phyloP scores from a whole-genome alignment of 2,888 invertebrate species.

The Xestia sexstrigata region DNA sequence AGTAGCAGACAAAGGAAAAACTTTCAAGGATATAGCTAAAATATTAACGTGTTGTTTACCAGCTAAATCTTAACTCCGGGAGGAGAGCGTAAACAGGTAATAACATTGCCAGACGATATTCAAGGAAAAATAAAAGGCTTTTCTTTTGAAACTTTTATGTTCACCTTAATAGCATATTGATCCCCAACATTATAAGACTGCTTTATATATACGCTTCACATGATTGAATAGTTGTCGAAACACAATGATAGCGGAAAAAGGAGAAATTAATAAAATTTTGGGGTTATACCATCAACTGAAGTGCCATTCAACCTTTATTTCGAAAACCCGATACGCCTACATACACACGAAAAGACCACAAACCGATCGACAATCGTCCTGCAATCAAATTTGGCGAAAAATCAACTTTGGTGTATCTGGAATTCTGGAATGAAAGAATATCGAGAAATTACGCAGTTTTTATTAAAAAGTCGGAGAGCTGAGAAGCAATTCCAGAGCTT shows the following conservation, averaged over 20 bases:
- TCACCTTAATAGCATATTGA: not conserved
- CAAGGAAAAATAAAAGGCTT: not conserved
- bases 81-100: conserved; percentile 6
- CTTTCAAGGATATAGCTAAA: conserved; percentile 42
- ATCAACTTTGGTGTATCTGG: not conserved
- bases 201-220: not conserved
- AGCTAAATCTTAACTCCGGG: conserved; percentile 1
- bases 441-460: not conserved
- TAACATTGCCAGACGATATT: not conserved
- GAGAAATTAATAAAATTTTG: conserved; percentile 7
- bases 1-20: conserved; percentile 23
- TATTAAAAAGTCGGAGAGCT: not conserved
- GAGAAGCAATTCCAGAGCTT: not conserved
- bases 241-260: not conserved
- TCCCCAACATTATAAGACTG: not conserved
- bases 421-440: not conserved
- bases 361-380: conserved; percentile 5
- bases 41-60: conserved; percentile 47
- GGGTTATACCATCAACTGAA: conserved; percentile 19
- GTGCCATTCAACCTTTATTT: conserved; percentile 24
- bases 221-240: not conserved
- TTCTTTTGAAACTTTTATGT: not conserved
- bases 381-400: conserved; percentile 23
- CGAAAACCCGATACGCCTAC: conserved; percentile 5
- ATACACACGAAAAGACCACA: conserved; percentile 9